phyloP scores from a whole-genome alignment of 2,888 invertebrate genomes.

The Conus canariensis region DNA sequence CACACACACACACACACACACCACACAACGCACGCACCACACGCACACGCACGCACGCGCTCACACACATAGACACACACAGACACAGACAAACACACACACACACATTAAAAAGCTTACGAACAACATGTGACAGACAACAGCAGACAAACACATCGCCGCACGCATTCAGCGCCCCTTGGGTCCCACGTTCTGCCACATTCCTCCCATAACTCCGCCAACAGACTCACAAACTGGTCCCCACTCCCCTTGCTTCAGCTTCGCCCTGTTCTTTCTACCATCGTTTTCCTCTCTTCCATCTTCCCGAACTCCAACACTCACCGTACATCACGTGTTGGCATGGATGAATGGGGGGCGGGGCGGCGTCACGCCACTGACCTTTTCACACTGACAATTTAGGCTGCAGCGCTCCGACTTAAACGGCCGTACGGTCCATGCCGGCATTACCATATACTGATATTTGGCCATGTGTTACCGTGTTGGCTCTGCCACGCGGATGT shows the following conservation, averaged over 20 bases:
- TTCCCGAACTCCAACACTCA: neutral
- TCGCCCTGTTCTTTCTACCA: too few relatives aligned
- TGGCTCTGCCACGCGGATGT: too few relatives aligned
- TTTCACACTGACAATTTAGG: too few relatives aligned
- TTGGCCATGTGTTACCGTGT: too few relatives aligned
- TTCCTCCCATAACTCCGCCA: neutral
- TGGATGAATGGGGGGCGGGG: neutral
- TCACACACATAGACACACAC: neutral
- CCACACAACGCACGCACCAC: conserved; percentile 29
- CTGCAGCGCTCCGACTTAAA: too few relatives aligned
- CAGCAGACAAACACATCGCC: neutral
- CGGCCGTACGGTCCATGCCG: too few relatives aligned
- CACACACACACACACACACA: conserved; percentile 27
- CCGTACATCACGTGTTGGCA: neutral
- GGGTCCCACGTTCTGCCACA: neutral
- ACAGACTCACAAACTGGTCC: neutral
- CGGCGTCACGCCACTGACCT: too few relatives aligned
- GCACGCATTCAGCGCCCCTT: neutral
- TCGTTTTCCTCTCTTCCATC: too few relatives aligned
- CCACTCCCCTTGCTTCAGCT: neutral
- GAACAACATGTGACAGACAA: neutral
- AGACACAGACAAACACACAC: conserved; percentile 14
- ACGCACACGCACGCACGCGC: conserved; percentile 28
- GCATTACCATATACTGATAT: too few relatives aligned
- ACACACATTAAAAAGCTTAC: neutral